A percentile compares a stretch with the other conserved stretches of the same genome.
These are phyloP conservation scores for Phanerotoma sp. DNA, from an alignment of 2,888 invertebrate genomes.

Conservation along the genomic window DNA sequence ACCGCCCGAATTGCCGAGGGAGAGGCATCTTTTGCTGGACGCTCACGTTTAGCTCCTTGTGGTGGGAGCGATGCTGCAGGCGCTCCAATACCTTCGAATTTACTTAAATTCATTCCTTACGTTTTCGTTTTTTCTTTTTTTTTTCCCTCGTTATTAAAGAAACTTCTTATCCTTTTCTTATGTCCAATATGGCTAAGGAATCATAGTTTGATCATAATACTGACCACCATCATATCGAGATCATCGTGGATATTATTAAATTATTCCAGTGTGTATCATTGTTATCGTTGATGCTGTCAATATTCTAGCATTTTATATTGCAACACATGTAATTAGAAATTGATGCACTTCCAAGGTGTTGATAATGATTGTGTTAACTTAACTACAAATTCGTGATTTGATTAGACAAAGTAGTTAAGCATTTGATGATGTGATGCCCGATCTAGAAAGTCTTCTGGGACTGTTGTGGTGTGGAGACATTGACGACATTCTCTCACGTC, in stretches of 20 bases:
- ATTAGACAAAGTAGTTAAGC: neutral
- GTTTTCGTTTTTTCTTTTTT: no score
- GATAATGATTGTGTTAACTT: neutral
- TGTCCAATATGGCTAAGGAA: no score
- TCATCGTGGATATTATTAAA: no score
- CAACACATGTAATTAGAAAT: no score
- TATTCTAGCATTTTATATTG: no score
- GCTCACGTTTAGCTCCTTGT: neutral
- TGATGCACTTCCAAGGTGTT: neutral
- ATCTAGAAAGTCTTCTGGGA: neutral
- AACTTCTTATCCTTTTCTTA: no score
- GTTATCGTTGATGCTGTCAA: no score
- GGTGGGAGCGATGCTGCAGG: conserved; percentile 1
- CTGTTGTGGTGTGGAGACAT: conserved; percentile 32
- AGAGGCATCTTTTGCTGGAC: conserved; percentile 10
- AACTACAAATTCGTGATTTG: neutral
- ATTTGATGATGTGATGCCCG: neutral
- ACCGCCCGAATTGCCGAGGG: conserved; percentile 43
- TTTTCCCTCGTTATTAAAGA: no score
- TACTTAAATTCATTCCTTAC: neutral
- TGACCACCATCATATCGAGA: no score
- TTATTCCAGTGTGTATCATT: no score
- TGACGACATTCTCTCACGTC: conserved; percentile 56
- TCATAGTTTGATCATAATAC: no score
- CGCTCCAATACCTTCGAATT: conserved; percentile 2